Evolutionary conservation across 2,888 invertebrate species (phyloP), one percentile per base, ranked within the genome.

Genomic region (Electrophaes corylata): DNA sequence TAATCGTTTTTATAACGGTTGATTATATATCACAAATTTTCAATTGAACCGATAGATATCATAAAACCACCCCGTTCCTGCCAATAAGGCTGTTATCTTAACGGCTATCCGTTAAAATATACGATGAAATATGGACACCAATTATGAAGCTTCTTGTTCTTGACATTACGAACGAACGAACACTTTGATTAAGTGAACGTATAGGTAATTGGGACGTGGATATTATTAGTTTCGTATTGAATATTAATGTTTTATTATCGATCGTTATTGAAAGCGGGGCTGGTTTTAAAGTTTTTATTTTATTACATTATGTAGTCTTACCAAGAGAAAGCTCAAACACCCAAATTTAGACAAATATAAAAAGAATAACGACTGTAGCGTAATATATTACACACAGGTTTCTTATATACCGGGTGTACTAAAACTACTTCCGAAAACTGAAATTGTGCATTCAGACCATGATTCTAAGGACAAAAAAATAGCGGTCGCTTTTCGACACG

Each of bases 111-210:
- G 35, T 10, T 39, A 8, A 50, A 49, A 67, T 69, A 68, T 68
- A 66, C 65, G 54, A 75, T 76, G 78, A 85, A 81, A 79, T 79
- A 79, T 76, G 78, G 67, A 67, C 57, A 67, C 82, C 86, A 86
- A 87, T 88, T 86, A 86, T 78, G 79, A 74, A 66, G 79, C 80
- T 79, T 72, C 83, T 78, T 81, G 83, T 82, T 79, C 83, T 78
- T 65, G 63, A 63, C 59, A 63, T 60, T 58, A 57, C 65, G 50
- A 51, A 26, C 61, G 46, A 43, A 50, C 39, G 41, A 76, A 80
- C 78, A 81, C 81, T 44, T 53, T 84, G 86, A 86, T 86, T 84
- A 83, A 79, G 74, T 68, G 69, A 69, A 73, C 64, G 72, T 71
- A 64, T 71, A 78, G 76, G 83, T 88, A 87, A 88, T 88, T 88